Evolutionary conservation across 1,140 invertebrate species (phyloP), one percentile per base, ranked within the genome.

Genomic region (Orius laevigatus): DNA sequence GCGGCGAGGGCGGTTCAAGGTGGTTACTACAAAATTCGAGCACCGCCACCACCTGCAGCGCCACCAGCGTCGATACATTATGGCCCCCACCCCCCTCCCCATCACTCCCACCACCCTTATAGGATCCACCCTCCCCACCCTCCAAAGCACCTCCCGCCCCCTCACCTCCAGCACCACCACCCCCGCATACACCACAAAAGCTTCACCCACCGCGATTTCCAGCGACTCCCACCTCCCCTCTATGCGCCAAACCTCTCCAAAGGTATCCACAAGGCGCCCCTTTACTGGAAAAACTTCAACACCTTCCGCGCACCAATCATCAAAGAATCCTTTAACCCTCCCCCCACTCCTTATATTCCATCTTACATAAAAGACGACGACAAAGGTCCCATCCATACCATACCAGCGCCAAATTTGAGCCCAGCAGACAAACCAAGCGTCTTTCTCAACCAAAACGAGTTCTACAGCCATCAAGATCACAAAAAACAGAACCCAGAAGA

Each of bases 361-460:
- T 12, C 38, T 0, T 55, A 47, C 42, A 34, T 51, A 25, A 49
- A 50, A 18, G 53, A 56, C 35, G 68, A 71, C 40, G 70, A 75
- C 51, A 73, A 72, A 58, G 80, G 78, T 58, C 80, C 81, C 1
- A 84, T 84, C 59, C 81, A 84, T 60, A 84, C 81, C 2, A 84
- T 85, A 49, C 81, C 81, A 57, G 82, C 82, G 6, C 82, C 82
- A 6, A 84, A 85, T 64, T 64, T 82, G n/a, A 74, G 75, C 58
- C 59, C 55, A 9, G 46, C 51, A 11, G 55, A 58, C 33, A 54
- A 44, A 16, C 53, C 51, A 8, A 15, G 45, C 8, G 19, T 20
- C 3, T 9, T 16, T 3, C 11, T 10, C 11, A 32, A 33, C 4
- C 12, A 8, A 11, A 39, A 3, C 11, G 10, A 12, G 6, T 34